Percentiles rank a stretch among this genome's conserved stretches.
Evolutionary conservation across 1,140 invertebrate species (phyloP).

Genomic region (Lycorma delicatula): DNA sequence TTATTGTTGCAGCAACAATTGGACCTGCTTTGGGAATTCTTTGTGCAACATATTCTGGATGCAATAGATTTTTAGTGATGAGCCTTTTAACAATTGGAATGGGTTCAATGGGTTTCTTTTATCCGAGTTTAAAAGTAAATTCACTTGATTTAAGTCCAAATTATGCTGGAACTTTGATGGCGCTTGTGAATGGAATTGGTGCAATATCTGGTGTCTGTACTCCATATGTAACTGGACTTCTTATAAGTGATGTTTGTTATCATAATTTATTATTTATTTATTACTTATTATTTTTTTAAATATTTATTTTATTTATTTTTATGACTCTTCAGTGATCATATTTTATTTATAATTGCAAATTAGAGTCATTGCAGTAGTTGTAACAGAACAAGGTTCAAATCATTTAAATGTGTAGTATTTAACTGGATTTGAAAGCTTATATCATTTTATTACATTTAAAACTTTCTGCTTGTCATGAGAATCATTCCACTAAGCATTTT

Average conservation of each 20-base stretch:
- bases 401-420: no score
- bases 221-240: conserved; percentile 62
- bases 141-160: conserved; percentile 71
- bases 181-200: conserved; percentile 70
- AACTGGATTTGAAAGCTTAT: no score
- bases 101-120: conserved; percentile 62
- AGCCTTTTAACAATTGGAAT: conserved; percentile 56
- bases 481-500: no score
- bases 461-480: no score
- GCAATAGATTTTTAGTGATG: conserved; percentile 51
- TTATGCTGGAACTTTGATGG: conserved; percentile 70
- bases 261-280: neutral
- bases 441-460: no score
- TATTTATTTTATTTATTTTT: no score
- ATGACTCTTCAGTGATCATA: no score
- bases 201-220: conserved; percentile 67
- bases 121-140: conserved; percentile 65
- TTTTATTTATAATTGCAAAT: no score
- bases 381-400: no score
- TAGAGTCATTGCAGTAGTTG: no score
- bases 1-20: conserved; percentile 47
- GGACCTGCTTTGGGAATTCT: conserved; percentile 68
- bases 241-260: conserved; percentile 56
- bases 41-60: conserved; percentile 67
- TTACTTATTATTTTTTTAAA: no score